phyloP scores from a whole-genome alignment of 2,888 invertebrate genomes.

The Aphrophora alni region DNA sequence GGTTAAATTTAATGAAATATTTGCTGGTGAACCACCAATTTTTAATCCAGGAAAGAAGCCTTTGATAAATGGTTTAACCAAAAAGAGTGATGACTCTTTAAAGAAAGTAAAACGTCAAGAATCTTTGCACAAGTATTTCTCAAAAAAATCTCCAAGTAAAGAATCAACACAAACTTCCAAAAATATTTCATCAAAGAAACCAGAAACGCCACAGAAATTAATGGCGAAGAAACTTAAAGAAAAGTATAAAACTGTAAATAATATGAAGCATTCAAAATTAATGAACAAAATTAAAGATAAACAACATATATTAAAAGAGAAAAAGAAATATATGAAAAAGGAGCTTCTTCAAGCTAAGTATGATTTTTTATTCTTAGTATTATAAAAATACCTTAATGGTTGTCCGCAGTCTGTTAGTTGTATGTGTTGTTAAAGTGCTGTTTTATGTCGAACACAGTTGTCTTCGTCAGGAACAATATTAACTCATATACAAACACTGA shows the following conservation, averaged over 20 bases:
- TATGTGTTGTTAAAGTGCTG: too few species aligned
- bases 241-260: constrained; percentile 36
- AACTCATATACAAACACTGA: too few species aligned
- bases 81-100: constrained; percentile 53
- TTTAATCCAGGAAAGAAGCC: constrained; percentile 59
- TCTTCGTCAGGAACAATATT: too few species aligned
- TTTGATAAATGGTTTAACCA: constrained; percentile 52
- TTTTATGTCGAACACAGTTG: too few species aligned
- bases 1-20: constrained; percentile 79
- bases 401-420: too few species aligned
- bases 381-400: too few species aligned
- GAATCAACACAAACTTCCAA: constrained; percentile 14
- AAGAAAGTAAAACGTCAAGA: constrained; percentile 64
- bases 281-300: constrained; percentile 61
- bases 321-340: constrained; percentile 56
- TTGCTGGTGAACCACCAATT: constrained; percentile 79
- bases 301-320: constrained; percentile 31
- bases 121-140: constrained; percentile 69
- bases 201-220: constrained; percentile 33
- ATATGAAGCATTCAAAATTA: constrained; percentile 26
- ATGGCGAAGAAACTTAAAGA: constrained; percentile 36
- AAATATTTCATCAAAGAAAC: constrained; percentile 11
- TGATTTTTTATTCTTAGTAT: too few species aligned
- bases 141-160: constrained; percentile 35
- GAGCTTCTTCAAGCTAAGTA: constrained; percentile 50